Evolutionary conservation across 1,140 invertebrate species (phyloP), one percentile per base, ranked within the genome.

Genomic region (Panagrolaimus sp.): DNA sequence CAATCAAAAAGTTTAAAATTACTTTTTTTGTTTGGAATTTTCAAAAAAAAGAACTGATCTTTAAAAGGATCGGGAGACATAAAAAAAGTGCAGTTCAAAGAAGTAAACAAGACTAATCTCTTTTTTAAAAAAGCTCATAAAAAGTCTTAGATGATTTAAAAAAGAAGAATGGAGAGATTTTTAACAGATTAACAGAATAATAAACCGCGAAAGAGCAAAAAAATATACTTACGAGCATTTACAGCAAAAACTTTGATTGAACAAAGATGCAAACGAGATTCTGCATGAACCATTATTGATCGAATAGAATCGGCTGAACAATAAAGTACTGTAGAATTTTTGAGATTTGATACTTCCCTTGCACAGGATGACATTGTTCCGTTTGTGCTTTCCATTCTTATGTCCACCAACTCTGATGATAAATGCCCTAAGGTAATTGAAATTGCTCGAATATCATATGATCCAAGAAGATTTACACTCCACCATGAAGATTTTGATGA

Each of bases 141-240:
- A 38, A 38, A 38, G 7, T 38, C n/a, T n/a, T n/a, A n/a, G 7
- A 38, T 4, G 7, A 4, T 38, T 4, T 38, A 38, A 38, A 2
- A 38, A 38, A 38, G 32, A 38, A 38, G 7, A 38, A 38, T 7
- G 32, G 7, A 38, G 32, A 38, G 32, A 7, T 38, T 38, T 38
- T 38, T 38, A 38, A 38, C 32, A 38, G 32, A 38, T 38, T 38
- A 38, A 38, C 32, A 21, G 15, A 12, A 58, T 24, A 21, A 21
- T 28, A 21, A 58, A 21, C 10, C 17, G 14, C 14, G n/a, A 58
- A 8, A 58, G 21, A 14, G 10, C 48, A 21, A 12, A 52, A 58
- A 28, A 28, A 58, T 26, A 21, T 14, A 64, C 63, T 64, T 64
- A 64, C 63, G 63, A 24, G 63, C 63, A 43, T 64, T 43, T 3